Evolutionary conservation across 92 coral and sea anemone genomes (phyloP).

Genomic region (Muricea muricata): DNA sequence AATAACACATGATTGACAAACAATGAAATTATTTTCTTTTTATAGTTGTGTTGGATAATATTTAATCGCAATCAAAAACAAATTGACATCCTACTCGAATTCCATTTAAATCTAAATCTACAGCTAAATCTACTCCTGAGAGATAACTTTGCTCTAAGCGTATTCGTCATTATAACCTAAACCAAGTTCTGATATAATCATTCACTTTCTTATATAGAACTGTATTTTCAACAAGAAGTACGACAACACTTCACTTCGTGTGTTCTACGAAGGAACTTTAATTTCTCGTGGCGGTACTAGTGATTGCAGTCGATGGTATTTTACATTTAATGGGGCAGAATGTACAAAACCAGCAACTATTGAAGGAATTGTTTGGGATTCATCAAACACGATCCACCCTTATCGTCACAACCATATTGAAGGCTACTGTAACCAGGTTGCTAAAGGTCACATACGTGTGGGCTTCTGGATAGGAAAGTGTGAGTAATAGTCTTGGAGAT

Average conservation of each 20-base stretch:
- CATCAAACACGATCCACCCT: not conserved
- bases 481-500: not conserved
- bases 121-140: no score
- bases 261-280: not conserved
- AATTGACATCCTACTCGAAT: no score
- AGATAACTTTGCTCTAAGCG: no score
- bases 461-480: not conserved
- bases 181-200: no score
- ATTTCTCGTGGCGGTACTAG: not conserved
- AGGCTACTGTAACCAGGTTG: conserved; percentile 2
- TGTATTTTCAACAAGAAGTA: not conserved
- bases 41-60: no score
- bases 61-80: no score
- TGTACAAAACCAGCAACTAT: conserved; percentile 26
- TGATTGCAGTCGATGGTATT: conserved; percentile 5
- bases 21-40: no score
- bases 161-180: no score
- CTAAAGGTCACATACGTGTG: not conserved
- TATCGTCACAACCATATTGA: conserved; percentile 25
- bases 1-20: no score
- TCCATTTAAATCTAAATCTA: no score
- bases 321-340: conserved; percentile 31
- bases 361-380: conserved; percentile 6
- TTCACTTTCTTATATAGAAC: conserved; percentile 1
- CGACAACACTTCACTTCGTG: not conserved